These are phyloP conservation scores for Rattus rattus DNA, from an alignment of 2,113 vertebrate genomes.

Conservation along the genomic window DNA sequence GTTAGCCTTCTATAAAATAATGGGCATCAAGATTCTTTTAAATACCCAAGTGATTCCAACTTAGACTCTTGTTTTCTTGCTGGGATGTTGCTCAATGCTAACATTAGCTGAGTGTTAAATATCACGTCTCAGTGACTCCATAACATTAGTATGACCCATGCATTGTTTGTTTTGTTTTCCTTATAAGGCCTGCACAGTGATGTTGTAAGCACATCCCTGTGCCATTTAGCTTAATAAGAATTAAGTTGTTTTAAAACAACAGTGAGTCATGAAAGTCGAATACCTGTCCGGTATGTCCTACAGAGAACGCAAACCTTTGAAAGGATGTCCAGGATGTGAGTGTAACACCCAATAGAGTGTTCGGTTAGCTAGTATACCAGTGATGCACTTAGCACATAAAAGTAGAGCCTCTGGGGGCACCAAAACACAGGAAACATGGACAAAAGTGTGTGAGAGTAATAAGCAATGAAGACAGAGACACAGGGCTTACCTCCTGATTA, in stretches of 20 bases:
- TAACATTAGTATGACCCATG: constrained; percentile 33
- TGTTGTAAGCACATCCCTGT: constrained; percentile 40
- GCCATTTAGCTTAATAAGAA: constrained; percentile 43
- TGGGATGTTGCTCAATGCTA: background rate
- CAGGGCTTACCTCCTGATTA: background rate
- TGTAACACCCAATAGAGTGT: background rate
- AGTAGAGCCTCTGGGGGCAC: background rate
- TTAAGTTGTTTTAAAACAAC: constrained; percentile 57
- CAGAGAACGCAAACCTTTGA: constrained; percentile 38
- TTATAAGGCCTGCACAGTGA: constrained; percentile 14
- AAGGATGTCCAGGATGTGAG: background rate
- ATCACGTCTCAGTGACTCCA: background rate
- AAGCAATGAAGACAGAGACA: background rate
- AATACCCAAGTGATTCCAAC: background rate
- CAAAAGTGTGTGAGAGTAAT: background rate
- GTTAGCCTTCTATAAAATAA: background rate
- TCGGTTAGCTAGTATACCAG: background rate
- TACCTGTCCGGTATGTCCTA: constrained; percentile 26
- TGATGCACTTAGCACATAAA: background rate
- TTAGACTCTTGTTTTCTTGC: constrained; percentile 32
- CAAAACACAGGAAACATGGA: background rate
- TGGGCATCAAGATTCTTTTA: background rate
- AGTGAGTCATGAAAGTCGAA: constrained; percentile 27
- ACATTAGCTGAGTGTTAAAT: constrained; percentile 30
- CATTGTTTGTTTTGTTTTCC: background rate